A percentile compares a stretch with the other conserved stretches of the same genome.
phyloP scores from a whole-genome alignment of 2,888 invertebrate species.

The Drosophila mettleri region DNA sequence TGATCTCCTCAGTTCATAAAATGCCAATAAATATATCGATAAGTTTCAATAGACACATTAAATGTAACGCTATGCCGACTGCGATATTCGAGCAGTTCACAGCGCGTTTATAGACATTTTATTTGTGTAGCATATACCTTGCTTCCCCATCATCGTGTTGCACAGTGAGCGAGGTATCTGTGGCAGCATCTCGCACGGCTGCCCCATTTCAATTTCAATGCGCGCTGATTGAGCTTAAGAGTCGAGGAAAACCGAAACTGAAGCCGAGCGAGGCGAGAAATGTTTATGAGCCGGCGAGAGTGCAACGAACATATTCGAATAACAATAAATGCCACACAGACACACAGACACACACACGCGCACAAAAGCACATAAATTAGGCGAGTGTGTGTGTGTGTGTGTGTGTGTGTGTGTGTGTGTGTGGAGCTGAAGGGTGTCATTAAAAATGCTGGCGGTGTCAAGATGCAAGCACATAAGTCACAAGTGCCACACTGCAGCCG shows the following conservation, averaged over 20 bases:
- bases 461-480: constrained; percentile 34
- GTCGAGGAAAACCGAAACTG: constrained; percentile 15
- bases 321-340: constrained; percentile 51
- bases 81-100: background rate
- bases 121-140: constrained; percentile 16
- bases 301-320: constrained; percentile 53
- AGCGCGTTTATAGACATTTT: constrained; percentile 28
- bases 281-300: constrained; percentile 52
- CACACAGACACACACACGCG: too few species aligned
- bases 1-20: background rate
- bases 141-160: constrained; percentile 40
- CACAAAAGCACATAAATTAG: constrained; percentile 57
- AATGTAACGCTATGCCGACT: background rate
- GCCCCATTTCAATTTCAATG: constrained; percentile 55
- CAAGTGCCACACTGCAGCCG: constrained; percentile 15
- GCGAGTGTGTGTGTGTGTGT: background rate
- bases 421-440: constrained; percentile 46
- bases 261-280: constrained; percentile 40
- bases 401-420: constrained; percentile 7
- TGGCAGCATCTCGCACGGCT: constrained; percentile 16
- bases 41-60: background rate
- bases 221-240: constrained; percentile 58
- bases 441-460: constrained; percentile 56
- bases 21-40: background rate
- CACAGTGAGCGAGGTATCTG: constrained; percentile 27